phyloP scores from a whole-genome alignment of 1,140 invertebrate species.

The Aethina tumida region DNA sequence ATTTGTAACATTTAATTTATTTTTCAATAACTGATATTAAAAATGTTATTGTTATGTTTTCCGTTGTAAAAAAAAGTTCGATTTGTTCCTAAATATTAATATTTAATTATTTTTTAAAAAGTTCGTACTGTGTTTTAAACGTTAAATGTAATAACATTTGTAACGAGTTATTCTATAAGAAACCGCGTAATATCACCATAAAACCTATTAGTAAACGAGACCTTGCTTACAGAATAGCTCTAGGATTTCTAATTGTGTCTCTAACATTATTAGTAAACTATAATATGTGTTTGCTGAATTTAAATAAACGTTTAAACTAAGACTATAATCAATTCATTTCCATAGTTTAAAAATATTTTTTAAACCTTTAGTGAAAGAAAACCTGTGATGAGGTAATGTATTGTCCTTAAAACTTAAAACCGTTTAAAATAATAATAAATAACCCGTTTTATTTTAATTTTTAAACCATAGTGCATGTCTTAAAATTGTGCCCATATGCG shows the following conservation, averaged over 20 bases:
- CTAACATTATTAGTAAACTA: not conserved
- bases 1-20: constrained; percentile 5
- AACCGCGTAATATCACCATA: not conserved
- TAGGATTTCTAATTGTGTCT: not conserved
- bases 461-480: not conserved
- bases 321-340: not conserved
- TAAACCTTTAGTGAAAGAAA: not conserved
- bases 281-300: constrained; percentile 1
- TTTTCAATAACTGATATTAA: constrained; percentile 9
- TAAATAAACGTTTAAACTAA: not conserved
- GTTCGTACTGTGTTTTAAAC: constrained; percentile 5
- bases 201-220: constrained; percentile 1
- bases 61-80: constrained; percentile 1
- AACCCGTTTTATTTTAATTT: constrained; percentile 1
- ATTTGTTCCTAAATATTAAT: constrained; percentile 4
- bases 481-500: too few relatives aligned
- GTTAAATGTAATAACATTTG: constrained; percentile 11
- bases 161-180: constrained; percentile 18
- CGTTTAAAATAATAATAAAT: not conserved
- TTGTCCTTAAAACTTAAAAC: constrained; percentile 1
- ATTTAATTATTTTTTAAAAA: constrained; percentile 8
- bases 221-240: constrained; percentile 17
- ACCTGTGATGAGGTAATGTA: not conserved
- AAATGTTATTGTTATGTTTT: constrained; percentile 6
- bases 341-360: constrained; percentile 1